Evolutionary conservation across 1,140 invertebrate species (phyloP).

Genomic region (Drosophila chauvacae): DNA sequence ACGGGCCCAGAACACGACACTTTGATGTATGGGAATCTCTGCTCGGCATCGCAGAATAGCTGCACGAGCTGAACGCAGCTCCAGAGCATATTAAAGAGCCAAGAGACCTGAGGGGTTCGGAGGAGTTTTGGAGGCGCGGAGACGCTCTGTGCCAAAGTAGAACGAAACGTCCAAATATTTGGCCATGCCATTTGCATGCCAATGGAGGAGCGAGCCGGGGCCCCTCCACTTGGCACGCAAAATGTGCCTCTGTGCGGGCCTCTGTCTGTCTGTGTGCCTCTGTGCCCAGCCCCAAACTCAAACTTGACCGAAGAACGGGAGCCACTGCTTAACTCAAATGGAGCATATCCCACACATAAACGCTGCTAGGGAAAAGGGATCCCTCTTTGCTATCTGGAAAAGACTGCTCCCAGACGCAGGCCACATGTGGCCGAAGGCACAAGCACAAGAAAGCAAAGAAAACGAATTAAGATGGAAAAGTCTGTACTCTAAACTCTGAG

Average conservation of each 20-base stretch:
- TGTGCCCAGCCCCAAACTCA: background rate
- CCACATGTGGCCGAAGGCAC: slow-evolving; percentile 41
- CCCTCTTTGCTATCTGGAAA: background rate
- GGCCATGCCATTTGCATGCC: slow-evolving; percentile 54
- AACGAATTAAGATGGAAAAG: background rate
- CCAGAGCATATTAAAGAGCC: slow-evolving; percentile 52
- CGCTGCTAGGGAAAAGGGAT: background rate
- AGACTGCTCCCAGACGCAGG: slow-evolving; percentile 28
- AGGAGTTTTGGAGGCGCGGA: background rate
- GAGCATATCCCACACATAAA: background rate
- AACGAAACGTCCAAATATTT: slow-evolving; percentile 76
- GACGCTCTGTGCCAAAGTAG: slow-evolving; percentile 49
- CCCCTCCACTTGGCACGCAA: slow-evolving; percentile 5
- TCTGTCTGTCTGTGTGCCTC: background rate
- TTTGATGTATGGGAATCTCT: slow-evolving; percentile 68
- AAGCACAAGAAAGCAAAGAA: background rate
- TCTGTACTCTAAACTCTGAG: too few relatives aligned
- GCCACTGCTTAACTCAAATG: slow-evolving; percentile 7
- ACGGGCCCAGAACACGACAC: slow-evolving; percentile 66
- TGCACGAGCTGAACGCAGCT: slow-evolving; percentile 42
- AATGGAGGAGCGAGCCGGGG: slow-evolving; percentile 7
- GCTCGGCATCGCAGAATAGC: slow-evolving; percentile 40
- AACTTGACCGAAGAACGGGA: slow-evolving; percentile 9
- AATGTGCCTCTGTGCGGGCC: background rate
- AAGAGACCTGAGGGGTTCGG: background rate